phyloP scores from a whole-genome alignment of 2,113 vertebrate genomes.

The Cairina moschata region DNA sequence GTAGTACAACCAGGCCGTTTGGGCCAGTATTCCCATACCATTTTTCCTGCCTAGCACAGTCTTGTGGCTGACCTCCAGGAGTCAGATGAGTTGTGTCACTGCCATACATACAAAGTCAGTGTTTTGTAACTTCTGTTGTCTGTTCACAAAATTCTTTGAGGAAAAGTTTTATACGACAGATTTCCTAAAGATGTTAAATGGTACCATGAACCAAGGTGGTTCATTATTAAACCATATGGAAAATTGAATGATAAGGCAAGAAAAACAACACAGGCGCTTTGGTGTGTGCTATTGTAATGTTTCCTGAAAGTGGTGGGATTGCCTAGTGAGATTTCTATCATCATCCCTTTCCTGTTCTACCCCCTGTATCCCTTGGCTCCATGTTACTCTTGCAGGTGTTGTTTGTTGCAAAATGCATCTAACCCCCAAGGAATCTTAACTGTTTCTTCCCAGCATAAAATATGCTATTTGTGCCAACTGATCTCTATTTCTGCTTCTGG shows the following conservation, averaged over 20 bases:
- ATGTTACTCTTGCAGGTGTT: slow-evolving; percentile 64
- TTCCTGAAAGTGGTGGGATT: slow-evolving; percentile 44
- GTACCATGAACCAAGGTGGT: not conserved
- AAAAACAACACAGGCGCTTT: slow-evolving; percentile 2
- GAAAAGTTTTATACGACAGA: not conserved
- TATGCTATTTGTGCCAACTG: not conserved
- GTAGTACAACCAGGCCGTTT: not conserved
- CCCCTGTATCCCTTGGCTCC: not conserved
- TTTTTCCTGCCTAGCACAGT: not conserved
- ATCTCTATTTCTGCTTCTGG: not conserved
- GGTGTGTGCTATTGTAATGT: slow-evolving; percentile 25
- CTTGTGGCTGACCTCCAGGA: not conserved
- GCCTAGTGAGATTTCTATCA: slow-evolving; percentile 12
- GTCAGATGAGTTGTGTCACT: not conserved
- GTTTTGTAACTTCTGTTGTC: not conserved
- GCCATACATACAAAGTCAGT: not conserved
- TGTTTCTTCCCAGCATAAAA: not conserved
- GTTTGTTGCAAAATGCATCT: slow-evolving; percentile 36
- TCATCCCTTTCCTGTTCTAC: slow-evolving; percentile 41
- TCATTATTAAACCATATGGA: slow-evolving; percentile 15
- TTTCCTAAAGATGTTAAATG: not conserved
- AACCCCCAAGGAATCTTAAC: slow-evolving; percentile 25
- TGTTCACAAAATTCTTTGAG: not conserved
- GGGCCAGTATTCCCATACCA: not conserved
- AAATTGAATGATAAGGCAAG: slow-evolving; percentile 36